phyloP scores from a whole-genome alignment of 2,797 vertebrate species.

The Semaprochilodus insignis region DNA sequence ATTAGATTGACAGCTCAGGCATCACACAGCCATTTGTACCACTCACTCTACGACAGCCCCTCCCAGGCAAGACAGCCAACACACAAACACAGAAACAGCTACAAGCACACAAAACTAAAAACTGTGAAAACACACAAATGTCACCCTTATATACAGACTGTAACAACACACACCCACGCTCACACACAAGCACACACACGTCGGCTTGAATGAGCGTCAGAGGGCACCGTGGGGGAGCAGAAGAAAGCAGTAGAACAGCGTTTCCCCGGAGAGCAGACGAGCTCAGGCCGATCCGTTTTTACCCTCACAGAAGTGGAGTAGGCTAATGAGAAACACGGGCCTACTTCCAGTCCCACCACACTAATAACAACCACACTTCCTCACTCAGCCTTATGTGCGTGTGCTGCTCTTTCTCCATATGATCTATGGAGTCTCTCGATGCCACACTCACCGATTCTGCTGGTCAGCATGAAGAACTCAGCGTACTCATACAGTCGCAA shows the following conservation, averaged over 20 bases:
- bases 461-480: conserved; percentile 19
- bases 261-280: conserved; percentile 52
- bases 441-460: background rate
- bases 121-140: conserved; percentile 1
- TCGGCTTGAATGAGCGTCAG: conserved; percentile 35
- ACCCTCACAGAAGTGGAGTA: conserved; percentile 77
- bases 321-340: conserved; percentile 77
- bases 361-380: conserved; percentile 47
- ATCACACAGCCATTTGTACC: conserved; percentile 49
- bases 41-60: conserved; percentile 33
- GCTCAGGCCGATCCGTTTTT: conserved; percentile 67
- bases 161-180: conserved; percentile 16
- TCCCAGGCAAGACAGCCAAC: conserved; percentile 34
- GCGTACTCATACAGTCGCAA: conserved; percentile 1
- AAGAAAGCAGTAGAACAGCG: conserved; percentile 42
- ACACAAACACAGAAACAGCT: background rate
- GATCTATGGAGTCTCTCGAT: conserved; percentile 29
- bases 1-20: conserved; percentile 47
- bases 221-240: conserved; percentile 19
- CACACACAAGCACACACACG: conserved; percentile 31
- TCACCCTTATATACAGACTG: background rate
- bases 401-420: conserved; percentile 3
- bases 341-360: conserved; percentile 55
- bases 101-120: background rate
- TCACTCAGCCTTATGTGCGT: conserved; percentile 6